These are phyloP conservation scores for Pseudonaja textilis DNA, from an alignment of 2,113 vertebrate species.

Conservation along the genomic window DNA sequence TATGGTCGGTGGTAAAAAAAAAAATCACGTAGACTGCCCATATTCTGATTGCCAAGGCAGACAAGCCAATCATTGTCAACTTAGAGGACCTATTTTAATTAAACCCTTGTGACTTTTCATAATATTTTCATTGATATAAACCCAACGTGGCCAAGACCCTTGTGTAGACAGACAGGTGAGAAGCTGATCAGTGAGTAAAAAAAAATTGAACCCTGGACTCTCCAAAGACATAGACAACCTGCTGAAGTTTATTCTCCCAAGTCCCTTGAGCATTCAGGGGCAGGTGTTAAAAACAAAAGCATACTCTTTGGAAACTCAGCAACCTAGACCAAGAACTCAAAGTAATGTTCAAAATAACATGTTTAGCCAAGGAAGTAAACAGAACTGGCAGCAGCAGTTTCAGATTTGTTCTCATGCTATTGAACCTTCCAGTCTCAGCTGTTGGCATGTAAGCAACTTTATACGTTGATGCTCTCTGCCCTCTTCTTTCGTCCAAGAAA, in stretches of 20 bases:
- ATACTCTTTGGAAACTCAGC: not conserved
- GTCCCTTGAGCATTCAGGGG: not conserved
- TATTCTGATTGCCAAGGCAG: not conserved
- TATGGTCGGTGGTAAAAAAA: not conserved
- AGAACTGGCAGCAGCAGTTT: not conserved
- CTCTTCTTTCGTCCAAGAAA: not conserved
- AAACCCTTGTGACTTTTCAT: not conserved
- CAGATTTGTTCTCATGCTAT: not conserved
- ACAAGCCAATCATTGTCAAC: not conserved
- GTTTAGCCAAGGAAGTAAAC: not conserved
- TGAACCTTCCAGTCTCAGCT: not conserved
- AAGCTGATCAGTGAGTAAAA: not conserved
- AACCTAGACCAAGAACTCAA: not conserved
- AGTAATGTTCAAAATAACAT: not conserved
- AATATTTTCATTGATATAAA: not conserved
- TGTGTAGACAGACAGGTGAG: not conserved
- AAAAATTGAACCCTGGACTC: not conserved
- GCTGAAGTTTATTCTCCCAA: not conserved
- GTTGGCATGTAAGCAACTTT: not conserved
- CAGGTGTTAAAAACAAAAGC: not conserved
- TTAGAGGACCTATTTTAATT: not conserved
- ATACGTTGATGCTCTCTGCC: not conserved
- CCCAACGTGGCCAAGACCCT: not conserved
- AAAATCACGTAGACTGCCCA: not conserved
- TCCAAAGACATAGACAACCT: not conserved